Base-by-base conservation (phyloP, 1,140 invertebrate species). In the Hylyphantes graminicola region DNA sequence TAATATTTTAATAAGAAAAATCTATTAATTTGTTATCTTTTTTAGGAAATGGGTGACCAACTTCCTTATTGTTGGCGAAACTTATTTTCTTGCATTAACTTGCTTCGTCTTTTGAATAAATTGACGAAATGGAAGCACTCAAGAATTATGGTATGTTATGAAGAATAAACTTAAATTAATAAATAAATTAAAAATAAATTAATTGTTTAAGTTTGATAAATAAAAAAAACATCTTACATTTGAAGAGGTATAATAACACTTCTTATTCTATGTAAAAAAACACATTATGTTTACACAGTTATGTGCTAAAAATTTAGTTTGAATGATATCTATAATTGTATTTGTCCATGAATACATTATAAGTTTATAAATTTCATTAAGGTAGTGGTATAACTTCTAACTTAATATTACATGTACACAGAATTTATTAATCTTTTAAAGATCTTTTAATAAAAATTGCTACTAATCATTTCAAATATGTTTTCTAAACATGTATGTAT, bases 51-150 rank as follows among this genome's bases (percentile, higher is more conserved):
- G 87, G 95, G 95, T 19, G 95, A 97, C 87, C 93, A 93, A 86
- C 93, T 95, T 84, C 92, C 93, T 63, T 99, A 94, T 90, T 98
- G 96, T 65, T 99, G 98, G 98, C 92, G 98, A 86, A 99, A 99
- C 92, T 93, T 99, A 35, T 99, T 98, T 90, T 96, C 97, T 2
- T 99, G 97, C 88, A 98, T 99, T 70, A 99, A 99, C 92, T 90
- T 99, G 54, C 90, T 99, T 57, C 92, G 98, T 87, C 96, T 99
- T 88, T 92, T 99, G 35, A 99, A 99, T 90, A 99, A 99, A 92
- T 91, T 99, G 61, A 99, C 97, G 54, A 99, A 99, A 90, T 99
- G 97, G 96, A 99, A 99, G 90, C 97, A 99, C 90, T 98, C 97
- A 48, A 93, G 98, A 86, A 99, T 99, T 51, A 99, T 99, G 97